Base-by-base conservation (phyloP, 1,140 invertebrate species). In the Stenopsyche tienmushanensis region DNA sequence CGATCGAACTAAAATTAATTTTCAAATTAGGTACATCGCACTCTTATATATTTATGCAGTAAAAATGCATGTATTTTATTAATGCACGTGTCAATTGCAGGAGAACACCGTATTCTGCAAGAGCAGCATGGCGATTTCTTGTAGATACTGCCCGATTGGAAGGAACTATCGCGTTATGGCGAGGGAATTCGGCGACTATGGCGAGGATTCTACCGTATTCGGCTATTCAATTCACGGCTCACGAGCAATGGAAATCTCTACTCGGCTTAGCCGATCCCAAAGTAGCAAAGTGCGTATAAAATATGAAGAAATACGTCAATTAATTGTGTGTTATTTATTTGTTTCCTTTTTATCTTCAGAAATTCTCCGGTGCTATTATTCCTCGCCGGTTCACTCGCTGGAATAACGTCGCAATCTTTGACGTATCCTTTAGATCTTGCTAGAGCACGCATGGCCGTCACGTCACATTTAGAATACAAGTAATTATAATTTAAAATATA, bases 161-260 rank as follows among this genome's bases (percentile, higher is more conserved):
- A 73, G 92, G 97, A 1, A 76, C 94, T 18, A 67, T 88, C 5
- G 90, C 90, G 63, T 78, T 99, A 64, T 99, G 96, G 94, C 82
- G 97, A 42, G 97, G 97, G 9, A 99, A 99, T 83, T 95, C 93
- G 66, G 97, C 97, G 1, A 99, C 96, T 0, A 96, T 99, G 94
- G 92, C 92, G 0, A 83, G 97, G 47, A 97, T 99, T 67, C 83
- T 98, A 39, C 97, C 97, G 1, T 98, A 99, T 79, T 95, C 97
- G 49, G 93, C 97, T 10, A 93, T 99, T 63, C 97, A 99, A 79
- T 99, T 98, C 76, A 90, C 94, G 0, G 87, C 96, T 20, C 94
- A 98, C 79, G 97, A 99, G 82, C 95, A 99, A 75, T 99, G 90
- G 86, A 97, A 97, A 76, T 83, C 85, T 64, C 74, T 96, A 2